Evolutionary conservation across 2,113 vertebrate genomes (phyloP).

Genomic region (Macrotus californicus): DNA sequence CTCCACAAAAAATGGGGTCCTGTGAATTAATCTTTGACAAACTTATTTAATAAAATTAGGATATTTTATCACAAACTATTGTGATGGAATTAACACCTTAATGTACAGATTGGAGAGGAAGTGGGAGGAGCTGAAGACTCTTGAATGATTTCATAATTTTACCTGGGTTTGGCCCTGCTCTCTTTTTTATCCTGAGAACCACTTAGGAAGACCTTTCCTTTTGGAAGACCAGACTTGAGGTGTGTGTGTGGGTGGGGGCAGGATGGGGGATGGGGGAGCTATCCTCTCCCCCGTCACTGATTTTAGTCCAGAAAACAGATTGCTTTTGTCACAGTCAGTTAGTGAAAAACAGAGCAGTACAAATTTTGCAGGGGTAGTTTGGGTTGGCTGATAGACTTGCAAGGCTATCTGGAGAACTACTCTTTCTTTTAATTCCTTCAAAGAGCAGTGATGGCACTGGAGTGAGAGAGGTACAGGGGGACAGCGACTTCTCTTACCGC

Average conservation of each 20-base stretch:
- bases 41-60: not conserved
- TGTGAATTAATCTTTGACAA: not conserved
- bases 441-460: not conserved
- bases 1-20: not conserved
- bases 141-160: not conserved
- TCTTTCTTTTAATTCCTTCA: not conserved
- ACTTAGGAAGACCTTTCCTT: not conserved
- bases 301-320: not conserved
- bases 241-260: not conserved
- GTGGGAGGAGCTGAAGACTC: not conserved
- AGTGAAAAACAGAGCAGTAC: not conserved
- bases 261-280: no score
- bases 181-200: not conserved
- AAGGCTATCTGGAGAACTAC: not conserved
- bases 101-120: not conserved
- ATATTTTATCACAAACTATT: not conserved
- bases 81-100: not conserved
- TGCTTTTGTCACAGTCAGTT: not conserved
- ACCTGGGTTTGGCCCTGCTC: not conserved
- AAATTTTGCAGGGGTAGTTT: not conserved
- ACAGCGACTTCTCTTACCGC: not conserved
- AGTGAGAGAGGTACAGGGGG: not conserved
- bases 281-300: not conserved
- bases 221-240: not conserved
- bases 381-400: not conserved